Conservation (phyloP, 2,797 vertebrate genomes). For the Leucoraja ocellata region DNA sequence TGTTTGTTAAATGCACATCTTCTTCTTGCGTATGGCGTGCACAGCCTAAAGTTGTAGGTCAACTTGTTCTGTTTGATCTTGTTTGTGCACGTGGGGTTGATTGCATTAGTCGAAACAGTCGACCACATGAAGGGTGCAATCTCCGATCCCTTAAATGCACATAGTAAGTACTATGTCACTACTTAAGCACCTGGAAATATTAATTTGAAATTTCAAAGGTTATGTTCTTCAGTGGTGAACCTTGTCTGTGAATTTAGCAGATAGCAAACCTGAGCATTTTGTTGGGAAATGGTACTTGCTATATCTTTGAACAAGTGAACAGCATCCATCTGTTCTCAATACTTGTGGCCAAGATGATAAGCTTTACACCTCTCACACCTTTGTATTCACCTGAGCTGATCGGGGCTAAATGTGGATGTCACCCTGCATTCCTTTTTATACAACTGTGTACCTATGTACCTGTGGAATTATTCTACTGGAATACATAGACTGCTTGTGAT, state of each 20-base stretch:
- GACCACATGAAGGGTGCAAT: too few relatives aligned
- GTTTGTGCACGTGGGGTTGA: too few relatives aligned
- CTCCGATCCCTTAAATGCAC: background rate
- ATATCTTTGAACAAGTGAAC: background rate
- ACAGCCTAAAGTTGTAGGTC: too few relatives aligned
- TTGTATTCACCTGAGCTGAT: background rate
- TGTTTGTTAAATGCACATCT: background rate
- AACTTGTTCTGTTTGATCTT: too few relatives aligned
- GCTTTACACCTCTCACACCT: constrained; percentile 17
- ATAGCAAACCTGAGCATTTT: background rate
- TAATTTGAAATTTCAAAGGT: background rate
- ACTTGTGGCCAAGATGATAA: background rate
- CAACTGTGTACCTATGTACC: constrained; percentile 4
- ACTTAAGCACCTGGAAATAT: background rate
- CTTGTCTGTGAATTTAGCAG: constrained; percentile 31
- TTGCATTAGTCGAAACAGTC: too few relatives aligned
- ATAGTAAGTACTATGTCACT: background rate
- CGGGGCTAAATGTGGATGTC: background rate
- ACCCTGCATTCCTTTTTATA: constrained; percentile 35
- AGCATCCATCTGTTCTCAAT: background rate
- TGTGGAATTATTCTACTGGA: constrained; percentile 16
- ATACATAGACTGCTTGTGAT: constrained; percentile 15
- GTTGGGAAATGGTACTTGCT: background rate
- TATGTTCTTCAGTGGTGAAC: background rate
- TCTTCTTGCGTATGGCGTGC: too few relatives aligned